Conservation (phyloP, 2,113 vertebrate genomes). For the Gymnobelideus leadbeateri region DNA sequence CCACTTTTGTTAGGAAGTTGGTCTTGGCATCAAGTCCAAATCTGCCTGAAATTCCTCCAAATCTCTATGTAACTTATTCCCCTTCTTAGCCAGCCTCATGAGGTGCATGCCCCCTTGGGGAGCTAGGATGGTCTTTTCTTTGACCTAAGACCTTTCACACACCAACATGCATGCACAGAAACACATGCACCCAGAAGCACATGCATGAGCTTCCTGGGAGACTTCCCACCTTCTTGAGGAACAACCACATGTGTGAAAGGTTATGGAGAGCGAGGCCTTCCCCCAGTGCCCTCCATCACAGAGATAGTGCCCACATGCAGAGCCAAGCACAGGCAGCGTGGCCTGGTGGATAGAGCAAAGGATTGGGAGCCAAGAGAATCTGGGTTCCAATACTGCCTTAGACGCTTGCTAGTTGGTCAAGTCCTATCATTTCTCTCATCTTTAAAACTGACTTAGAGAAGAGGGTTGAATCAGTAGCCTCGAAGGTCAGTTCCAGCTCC, state of each 20-base stretch:
- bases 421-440: neutral
- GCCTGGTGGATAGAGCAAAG: neutral
- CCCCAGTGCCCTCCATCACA: neutral
- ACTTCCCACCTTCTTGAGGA: neutral
- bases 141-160: too few species aligned
- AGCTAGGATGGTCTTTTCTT: too few species aligned
- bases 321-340: neutral
- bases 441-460: neutral
- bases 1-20: too few species aligned
- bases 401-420: neutral
- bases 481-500: neutral
- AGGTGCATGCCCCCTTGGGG: too few species aligned
- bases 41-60: too few species aligned
- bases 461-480: neutral
- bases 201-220: too few species aligned
- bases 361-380: neutral
- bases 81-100: too few species aligned
- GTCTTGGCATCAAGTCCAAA: too few species aligned
- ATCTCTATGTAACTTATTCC: too few species aligned
- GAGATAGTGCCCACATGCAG: neutral
- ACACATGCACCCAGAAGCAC: too few species aligned
- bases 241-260: neutral
- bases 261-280: neutral
- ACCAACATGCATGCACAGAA: accelerated
- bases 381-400: too few species aligned